Evolutionary conservation across 2,888 invertebrate species (phyloP).

Genomic region (Rhorus exstirpatorius): DNA sequence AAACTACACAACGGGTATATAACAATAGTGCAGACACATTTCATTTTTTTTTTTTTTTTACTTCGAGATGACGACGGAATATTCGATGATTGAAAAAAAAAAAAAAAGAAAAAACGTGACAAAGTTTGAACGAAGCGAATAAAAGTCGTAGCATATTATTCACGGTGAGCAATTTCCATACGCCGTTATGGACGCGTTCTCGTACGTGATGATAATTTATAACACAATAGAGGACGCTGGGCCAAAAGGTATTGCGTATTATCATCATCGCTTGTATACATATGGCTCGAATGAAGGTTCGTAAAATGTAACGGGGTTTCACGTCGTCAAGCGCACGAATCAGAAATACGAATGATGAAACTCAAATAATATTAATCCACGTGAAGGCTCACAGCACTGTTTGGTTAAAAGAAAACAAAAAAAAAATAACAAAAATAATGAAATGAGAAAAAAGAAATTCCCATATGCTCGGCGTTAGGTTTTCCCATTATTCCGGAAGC

Average conservation of each 20-base stretch:
- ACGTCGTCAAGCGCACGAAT: conserved; percentile 34
- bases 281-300: conserved; percentile 18
- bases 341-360: conserved; percentile 41
- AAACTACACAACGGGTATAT: conserved; percentile 27
- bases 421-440: not conserved
- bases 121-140: conserved; percentile 45
- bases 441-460: not conserved
- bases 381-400: too few species aligned
- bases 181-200: conserved; percentile 53
- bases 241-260: conserved; percentile 23
- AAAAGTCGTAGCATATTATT: conserved; percentile 45
- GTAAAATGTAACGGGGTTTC: conserved; percentile 51
- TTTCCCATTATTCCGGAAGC: conserved; percentile 61
- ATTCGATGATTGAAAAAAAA: conserved; percentile 28
- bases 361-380: conserved; percentile 49
- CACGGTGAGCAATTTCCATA: conserved; percentile 50
- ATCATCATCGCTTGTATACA: conserved; percentile 15
- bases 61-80: conserved; percentile 24
- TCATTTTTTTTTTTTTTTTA: conserved; percentile 10
- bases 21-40: conserved; percentile 17
- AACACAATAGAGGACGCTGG: conserved; percentile 28
- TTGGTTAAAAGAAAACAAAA: too few species aligned
- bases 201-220: conserved; percentile 63
- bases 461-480: conserved; percentile 26
- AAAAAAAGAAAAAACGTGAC: conserved; percentile 40